Conservation (phyloP, 2,888 invertebrate genomes). For the Dascillus cervinus region DNA sequence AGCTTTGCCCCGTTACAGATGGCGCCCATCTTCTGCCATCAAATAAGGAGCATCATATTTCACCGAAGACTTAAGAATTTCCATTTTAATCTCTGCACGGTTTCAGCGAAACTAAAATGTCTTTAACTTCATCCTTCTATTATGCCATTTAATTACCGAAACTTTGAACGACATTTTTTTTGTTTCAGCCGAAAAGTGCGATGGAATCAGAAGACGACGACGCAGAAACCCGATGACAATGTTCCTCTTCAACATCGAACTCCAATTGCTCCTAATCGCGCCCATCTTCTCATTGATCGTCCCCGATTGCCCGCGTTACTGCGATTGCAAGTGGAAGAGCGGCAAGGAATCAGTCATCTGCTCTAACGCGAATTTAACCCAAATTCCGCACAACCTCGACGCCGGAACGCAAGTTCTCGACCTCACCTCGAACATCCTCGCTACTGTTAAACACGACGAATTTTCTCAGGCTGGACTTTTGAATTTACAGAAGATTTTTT, state of each 20-base stretch:
- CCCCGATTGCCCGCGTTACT: slow-evolving; percentile 65
- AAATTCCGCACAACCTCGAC: slow-evolving; percentile 66
- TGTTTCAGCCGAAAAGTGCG: too few species aligned
- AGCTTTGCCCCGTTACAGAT: slow-evolving; percentile 19
- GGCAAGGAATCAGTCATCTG: slow-evolving; percentile 81
- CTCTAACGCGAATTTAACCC: slow-evolving; percentile 64
- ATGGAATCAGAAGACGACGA: slow-evolving; percentile 35
- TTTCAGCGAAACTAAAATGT: slow-evolving; percentile 21
- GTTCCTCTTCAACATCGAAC: slow-evolving; percentile 11
- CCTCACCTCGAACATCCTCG: slow-evolving; percentile 65
- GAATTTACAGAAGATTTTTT: slow-evolving; percentile 72
- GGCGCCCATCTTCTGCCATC: slow-evolving; percentile 22
- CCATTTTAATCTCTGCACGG: slow-evolving; percentile 30
- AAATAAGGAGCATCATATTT: slow-evolving; percentile 35
- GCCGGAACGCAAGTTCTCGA: slow-evolving; percentile 74
- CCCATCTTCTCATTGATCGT: slow-evolving; percentile 37
- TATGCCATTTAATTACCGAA: slow-evolving; percentile 25
- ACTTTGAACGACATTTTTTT: slow-evolving; percentile 14
- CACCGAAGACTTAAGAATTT: slow-evolving; percentile 34
- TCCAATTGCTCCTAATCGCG: slow-evolving; percentile 24
- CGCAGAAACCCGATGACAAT: slow-evolving; percentile 18
- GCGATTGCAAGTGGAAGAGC: slow-evolving; percentile 85
- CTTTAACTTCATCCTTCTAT: slow-evolving; percentile 22
- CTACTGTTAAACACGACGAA: slow-evolving; percentile 59
- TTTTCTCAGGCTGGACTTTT: slow-evolving; percentile 68